Base-by-base conservation (phyloP, 2,113 vertebrate species). In the Amphiprion percula region DNA sequence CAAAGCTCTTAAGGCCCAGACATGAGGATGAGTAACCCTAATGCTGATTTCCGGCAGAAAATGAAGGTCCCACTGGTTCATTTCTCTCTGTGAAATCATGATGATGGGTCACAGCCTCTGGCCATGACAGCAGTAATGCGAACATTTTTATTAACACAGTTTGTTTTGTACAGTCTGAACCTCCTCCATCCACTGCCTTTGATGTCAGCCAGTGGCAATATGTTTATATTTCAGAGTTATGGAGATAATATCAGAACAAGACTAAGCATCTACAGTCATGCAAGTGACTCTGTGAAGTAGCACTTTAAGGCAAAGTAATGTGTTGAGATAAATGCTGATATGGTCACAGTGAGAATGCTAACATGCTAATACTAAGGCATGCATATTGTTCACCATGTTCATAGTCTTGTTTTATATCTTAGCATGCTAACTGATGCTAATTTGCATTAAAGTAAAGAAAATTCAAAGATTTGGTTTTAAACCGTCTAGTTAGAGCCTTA, bases 21-120 rank as follows among this genome's bases (percentile, higher is more conserved):
- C 61, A 59, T 19, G 41, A 30, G 15, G 28, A 50, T 58, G 69
- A 81, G 53, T 37, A 39, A 66, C 15, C 21, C 41, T 72, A 52
- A 80, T 44, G 56, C 49, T 65, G 66, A 74, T 74, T 69, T 82
- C 21, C 24, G 33, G 72, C 55, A 61, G 54, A 64, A 80, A 68
- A 75, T 59, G 9, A 79, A 10, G 9, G 23, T 74, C 58, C 12
- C 1, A 46, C 28, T 74, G 37, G 44, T 74, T 76, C 44, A 67
- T 63, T 56, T 69, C 19, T 66, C 24, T 19, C 60, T 59, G 44
- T 59, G 72, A 82, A 84, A 87, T 62, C 2, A 10, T 63, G 54
- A 65, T 53, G 64, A 79, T 58, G 68, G 60, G 46, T 61, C 3
- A 19, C 39, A 17, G 68, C 68, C 69, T 53, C n/a, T 24, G 69